Evolutionary conservation across 2,888 invertebrate genomes (phyloP).

Genomic region (Ophion slaviceki): DNA sequence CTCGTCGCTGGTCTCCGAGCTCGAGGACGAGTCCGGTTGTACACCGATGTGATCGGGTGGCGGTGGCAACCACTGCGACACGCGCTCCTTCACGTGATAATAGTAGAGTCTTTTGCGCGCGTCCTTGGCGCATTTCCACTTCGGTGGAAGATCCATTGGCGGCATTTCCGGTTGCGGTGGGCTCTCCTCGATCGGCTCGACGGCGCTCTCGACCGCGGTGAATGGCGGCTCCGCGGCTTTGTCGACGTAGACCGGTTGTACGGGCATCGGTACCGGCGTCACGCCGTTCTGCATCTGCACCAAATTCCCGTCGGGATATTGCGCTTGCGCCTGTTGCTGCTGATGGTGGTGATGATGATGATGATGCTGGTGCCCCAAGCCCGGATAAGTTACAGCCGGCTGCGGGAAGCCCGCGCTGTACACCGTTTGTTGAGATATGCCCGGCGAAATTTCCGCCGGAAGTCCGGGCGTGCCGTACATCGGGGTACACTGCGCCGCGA

Average conservation of each 20-base stretch:
- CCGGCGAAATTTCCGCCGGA: slow-evolving; percentile 61
- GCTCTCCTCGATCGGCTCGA: slow-evolving; percentile 62
- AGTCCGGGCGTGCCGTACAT: slow-evolving; percentile 72
- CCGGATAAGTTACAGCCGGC: slow-evolving; percentile 52
- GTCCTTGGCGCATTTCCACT: slow-evolving; percentile 95
- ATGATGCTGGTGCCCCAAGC: slow-evolving; percentile 69
- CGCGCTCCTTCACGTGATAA: slow-evolving; percentile 92
- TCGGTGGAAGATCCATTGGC: slow-evolving; percentile 89
- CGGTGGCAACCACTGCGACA: slow-evolving; percentile 92
- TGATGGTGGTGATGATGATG: slow-evolving; percentile 66
- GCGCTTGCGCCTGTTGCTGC: slow-evolving; percentile 62
- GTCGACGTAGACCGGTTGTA: slow-evolving; percentile 68
- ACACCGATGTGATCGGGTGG: slow-evolving; percentile 82
- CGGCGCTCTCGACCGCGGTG: slow-evolving; percentile 57
- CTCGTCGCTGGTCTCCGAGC: slow-evolving; percentile 84
- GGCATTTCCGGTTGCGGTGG: slow-evolving; percentile 77
- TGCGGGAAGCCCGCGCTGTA: slow-evolving; percentile 48
- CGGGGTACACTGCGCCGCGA: slow-evolving; percentile 75
- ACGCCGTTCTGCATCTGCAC: slow-evolving; percentile 74
- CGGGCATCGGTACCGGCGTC: slow-evolving; percentile 69
- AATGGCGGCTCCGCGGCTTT: slow-evolving; percentile 70
- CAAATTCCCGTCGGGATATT: slow-evolving; percentile 71
- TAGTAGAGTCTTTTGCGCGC: slow-evolving; percentile 94
- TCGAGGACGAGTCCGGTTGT: slow-evolving; percentile 80
- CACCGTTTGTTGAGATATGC: slow-evolving; percentile 51